Conservation (phyloP, 2,113 vertebrate genomes). For the Ovibos moschatus region DNA sequence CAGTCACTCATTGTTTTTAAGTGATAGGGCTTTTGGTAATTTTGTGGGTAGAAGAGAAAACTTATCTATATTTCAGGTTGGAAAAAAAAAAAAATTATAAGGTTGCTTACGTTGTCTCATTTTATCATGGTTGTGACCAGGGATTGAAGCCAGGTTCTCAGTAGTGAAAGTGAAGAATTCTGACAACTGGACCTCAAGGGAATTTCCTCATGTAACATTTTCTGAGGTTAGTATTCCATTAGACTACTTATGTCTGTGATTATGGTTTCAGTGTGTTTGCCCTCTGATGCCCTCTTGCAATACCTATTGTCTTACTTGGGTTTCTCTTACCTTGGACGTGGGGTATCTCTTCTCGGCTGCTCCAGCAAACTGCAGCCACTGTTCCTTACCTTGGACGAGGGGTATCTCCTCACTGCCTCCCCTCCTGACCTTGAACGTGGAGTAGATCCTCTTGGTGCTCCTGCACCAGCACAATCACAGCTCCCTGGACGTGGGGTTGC, state of each 20-base stretch:
- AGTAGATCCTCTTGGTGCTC: no score
- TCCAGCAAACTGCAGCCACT: accelerated
- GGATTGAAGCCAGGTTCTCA: background rate
- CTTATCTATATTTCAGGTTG: background rate
- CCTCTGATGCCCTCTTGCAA: no score
- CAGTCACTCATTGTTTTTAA: background rate
- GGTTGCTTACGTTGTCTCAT: background rate
- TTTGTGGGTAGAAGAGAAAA: background rate
- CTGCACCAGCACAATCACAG: accelerated
- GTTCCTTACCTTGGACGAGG: no score
- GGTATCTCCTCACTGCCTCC: accelerated
- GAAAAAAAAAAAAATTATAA: conserved; percentile 9
- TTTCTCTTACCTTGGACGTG: no score
- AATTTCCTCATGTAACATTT: background rate
- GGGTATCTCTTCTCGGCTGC: no score
- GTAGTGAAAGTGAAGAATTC: background rate
- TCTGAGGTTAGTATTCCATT: background rate
- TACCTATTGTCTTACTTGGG: no score
- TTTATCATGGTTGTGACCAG: background rate
- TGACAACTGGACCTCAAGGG: background rate
- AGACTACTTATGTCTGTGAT: background rate
- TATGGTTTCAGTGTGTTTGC: no score
- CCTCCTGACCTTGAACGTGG: no score
- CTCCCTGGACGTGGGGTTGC: no score
- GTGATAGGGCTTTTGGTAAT: background rate